These are phyloP conservation scores for Frankliniella intonsa DNA, from an alignment of 2,888 invertebrate genomes.

Conservation along the genomic window DNA sequence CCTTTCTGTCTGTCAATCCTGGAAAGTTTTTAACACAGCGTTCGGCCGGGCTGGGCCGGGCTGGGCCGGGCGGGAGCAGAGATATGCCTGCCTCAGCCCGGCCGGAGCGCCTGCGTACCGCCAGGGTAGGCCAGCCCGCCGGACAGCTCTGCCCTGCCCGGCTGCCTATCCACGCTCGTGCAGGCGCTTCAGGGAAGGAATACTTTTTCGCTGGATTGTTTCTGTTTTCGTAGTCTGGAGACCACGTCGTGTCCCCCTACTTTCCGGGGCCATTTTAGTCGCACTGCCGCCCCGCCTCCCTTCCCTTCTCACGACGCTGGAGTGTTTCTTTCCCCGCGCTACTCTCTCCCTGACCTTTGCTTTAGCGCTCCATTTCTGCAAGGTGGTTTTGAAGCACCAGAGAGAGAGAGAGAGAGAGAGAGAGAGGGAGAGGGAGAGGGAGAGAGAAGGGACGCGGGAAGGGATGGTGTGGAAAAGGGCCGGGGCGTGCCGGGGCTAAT, in stretches of 20 bases:
- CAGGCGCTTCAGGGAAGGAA: neutral
- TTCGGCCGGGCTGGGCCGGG: too few relatives aligned
- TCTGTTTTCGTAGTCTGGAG: neutral
- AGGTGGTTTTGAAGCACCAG: neutral
- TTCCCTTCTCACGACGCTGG: neutral
- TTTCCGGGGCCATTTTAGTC: neutral
- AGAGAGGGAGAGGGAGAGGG: neutral
- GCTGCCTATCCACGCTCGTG: neutral
- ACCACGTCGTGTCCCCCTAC: neutral
- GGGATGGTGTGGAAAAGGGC: neutral
- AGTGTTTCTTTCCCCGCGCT: neutral
- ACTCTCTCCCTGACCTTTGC: neutral
- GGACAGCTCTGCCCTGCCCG: neutral
- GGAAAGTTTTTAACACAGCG: too few relatives aligned
- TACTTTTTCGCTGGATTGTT: neutral
- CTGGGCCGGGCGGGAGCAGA: too few relatives aligned
- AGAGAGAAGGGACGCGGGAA: neutral
- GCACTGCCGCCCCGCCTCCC: neutral
- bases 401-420: neutral
- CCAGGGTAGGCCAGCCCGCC: neutral
- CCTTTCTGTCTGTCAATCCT: too few relatives aligned
- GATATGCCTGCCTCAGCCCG: too few relatives aligned
- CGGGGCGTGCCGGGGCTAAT: neutral
- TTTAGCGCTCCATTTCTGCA: neutral
- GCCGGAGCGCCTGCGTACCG: neutral